A percentile compares a stretch with the other conserved stretches of the same genome.
Conservation (phyloP, 2,888 invertebrate species). For the Ptychoptera contaminata region DNA sequence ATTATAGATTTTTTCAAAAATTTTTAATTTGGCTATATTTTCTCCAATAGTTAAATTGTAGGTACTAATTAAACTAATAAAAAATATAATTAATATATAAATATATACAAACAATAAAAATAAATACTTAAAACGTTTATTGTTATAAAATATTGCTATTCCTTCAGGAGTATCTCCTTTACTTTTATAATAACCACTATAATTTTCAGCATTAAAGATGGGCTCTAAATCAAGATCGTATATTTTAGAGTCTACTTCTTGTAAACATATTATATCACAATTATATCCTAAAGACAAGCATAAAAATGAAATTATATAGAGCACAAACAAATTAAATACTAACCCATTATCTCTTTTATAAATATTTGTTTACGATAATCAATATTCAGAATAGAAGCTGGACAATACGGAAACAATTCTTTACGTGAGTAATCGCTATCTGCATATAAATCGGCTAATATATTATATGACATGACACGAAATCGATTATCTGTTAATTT, state of each 20-base stretch:
- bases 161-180: constrained; percentile 72
- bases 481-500: constrained; percentile 31
- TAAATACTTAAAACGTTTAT: constrained; percentile 46
- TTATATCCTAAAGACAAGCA: constrained; percentile 41
- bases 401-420: constrained; percentile 70
- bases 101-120: background rate
- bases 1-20: constrained; percentile 42
- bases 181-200: constrained; percentile 44
- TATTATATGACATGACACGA: constrained; percentile 78
- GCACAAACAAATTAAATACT: background rate
- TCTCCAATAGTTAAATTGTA: constrained; percentile 44
- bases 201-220: constrained; percentile 38
- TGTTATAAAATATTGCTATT: constrained; percentile 58
- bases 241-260: constrained; percentile 78
- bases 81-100: constrained; percentile 3
- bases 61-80: constrained; percentile 18
- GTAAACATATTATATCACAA: constrained; percentile 76
- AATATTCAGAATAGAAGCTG: constrained; percentile 59
- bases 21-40: constrained; percentile 34
- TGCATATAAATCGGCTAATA: constrained; percentile 82
- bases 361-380: constrained; percentile 79
- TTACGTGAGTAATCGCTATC: constrained; percentile 63
- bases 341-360: constrained; percentile 56
- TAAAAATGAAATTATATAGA: background rate
- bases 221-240: constrained; percentile 50